phyloP scores from a whole-genome alignment of 2,113 vertebrate species.

The Clarias gariepinus region DNA sequence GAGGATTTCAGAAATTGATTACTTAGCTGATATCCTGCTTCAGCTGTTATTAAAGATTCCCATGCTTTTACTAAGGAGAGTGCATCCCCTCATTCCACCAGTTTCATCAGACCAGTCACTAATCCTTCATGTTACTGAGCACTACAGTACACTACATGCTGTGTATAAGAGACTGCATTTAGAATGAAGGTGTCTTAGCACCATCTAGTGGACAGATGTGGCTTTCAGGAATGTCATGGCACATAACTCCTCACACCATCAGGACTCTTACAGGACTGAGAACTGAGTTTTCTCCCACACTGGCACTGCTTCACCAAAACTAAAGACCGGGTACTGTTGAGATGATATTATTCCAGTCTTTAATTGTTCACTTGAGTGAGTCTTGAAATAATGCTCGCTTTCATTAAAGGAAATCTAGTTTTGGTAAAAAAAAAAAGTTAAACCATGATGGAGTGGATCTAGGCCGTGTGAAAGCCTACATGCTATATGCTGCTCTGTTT shows the following conservation, averaged over 20 bases:
- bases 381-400: not conserved
- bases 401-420: too few relatives aligned
- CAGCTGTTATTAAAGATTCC: too few relatives aligned
- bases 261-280: not conserved
- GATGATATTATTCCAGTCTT: not conserved
- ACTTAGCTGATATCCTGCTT: not conserved
- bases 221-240: not conserved
- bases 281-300: not conserved
- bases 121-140: constrained; percentile 45
- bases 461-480: too few relatives aligned
- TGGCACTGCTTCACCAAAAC: not conserved
- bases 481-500: too few relatives aligned
- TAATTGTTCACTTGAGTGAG: not conserved
- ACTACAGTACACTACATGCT: not conserved
- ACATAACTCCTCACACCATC: not conserved
- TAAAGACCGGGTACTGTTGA: not conserved
- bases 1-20: not conserved
- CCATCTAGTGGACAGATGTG: constrained; percentile 64
- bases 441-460: too few relatives aligned
- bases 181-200: constrained; percentile 38
- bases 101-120: constrained; percentile 46
- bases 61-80: constrained; percentile 40
- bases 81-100: constrained; percentile 56
- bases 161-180: not conserved
- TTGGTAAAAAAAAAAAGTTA: too few relatives aligned